phyloP scores from a whole-genome alignment of 2,888 invertebrate genomes.

The Apodemia mormo region DNA sequence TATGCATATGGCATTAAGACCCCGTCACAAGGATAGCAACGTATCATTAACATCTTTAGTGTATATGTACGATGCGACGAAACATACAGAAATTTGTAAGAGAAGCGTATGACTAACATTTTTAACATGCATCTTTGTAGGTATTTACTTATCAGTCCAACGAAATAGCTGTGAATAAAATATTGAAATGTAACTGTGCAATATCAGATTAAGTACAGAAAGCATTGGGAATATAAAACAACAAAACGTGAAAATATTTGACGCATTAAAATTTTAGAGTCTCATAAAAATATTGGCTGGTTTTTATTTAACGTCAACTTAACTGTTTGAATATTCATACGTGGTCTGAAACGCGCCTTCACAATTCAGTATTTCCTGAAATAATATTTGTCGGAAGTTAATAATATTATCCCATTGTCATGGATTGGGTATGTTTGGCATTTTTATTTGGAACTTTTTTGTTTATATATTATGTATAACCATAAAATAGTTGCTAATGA shows the following conservation, averaged over 20 bases:
- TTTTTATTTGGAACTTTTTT: conserved; percentile 18
- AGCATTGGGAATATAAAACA: background rate
- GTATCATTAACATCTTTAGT: too few relatives aligned
- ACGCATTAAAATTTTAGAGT: conserved; percentile 52
- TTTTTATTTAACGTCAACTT: conserved; percentile 47
- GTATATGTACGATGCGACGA: too few relatives aligned
- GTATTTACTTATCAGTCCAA: background rate
- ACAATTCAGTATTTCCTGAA: conserved; percentile 34
- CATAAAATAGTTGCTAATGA: too few relatives aligned
- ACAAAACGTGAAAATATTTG: conserved; percentile 9
- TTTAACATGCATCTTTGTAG: background rate
- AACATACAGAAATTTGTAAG: too few relatives aligned
- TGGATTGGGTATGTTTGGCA: conserved; percentile 39
- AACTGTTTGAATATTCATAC: conserved; percentile 43
- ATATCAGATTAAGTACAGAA: conserved; percentile 5
- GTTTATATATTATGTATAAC: too few relatives aligned
- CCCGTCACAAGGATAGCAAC: too few relatives aligned
- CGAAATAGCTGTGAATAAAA: background rate
- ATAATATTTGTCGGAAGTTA: conserved; percentile 38
- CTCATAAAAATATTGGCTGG: conserved; percentile 51
- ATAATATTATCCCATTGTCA: conserved; percentile 33
- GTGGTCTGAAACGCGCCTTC: conserved; percentile 26
- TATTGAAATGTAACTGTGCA: background rate
- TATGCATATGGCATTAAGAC: too few relatives aligned
- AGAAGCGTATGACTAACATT: too few relatives aligned